A percentile compares a stretch with the other conserved stretches of the same genome.
Evolutionary conservation across 2,113 vertebrate genomes (phyloP).

Genomic region (Sprattus sprattus): DNA sequence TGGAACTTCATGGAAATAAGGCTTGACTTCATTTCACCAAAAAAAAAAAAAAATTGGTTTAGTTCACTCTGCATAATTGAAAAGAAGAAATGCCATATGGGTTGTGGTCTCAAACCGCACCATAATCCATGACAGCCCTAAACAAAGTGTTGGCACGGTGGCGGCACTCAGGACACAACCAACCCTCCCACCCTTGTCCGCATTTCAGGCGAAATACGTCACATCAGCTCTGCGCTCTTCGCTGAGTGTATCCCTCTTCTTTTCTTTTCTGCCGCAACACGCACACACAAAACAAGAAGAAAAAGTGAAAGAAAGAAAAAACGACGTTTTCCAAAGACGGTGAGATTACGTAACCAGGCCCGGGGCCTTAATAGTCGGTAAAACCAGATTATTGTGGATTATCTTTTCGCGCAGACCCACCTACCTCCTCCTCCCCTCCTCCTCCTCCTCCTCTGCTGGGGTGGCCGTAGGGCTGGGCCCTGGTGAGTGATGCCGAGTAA

Average conservation of each 20-base stretch:
- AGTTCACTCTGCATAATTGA: not conserved
- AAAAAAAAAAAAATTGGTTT: not conserved
- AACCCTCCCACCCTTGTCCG: too few relatives aligned
- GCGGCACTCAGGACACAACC: not conserved
- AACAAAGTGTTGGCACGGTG: not conserved
- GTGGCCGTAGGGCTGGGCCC: constrained; percentile 39
- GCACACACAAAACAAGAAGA: constrained; percentile 5
- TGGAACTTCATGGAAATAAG: not conserved
- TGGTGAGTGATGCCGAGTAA: constrained; percentile 62
- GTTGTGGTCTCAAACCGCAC: not conserved
- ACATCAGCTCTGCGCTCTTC: too few relatives aligned
- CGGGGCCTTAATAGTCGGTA: constrained; percentile 72
- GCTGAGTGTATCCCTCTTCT: not conserved
- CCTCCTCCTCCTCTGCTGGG: constrained; percentile 30
- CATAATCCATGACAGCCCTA: not conserved
- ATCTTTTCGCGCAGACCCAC: constrained; percentile 40
- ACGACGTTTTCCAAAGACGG: constrained; percentile 62
- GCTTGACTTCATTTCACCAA: not conserved
- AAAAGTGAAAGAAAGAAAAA: not conserved
- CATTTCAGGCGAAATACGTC: too few relatives aligned
- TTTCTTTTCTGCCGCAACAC: not conserved
- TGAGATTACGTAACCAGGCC: constrained; percentile 71
- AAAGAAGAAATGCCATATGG: not conserved
- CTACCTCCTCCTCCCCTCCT: not conserved
- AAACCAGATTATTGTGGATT: constrained; percentile 79